Evolutionary conservation across 2,888 invertebrate genomes (phyloP).

Genomic region (Eledone cirrhosa): DNA sequence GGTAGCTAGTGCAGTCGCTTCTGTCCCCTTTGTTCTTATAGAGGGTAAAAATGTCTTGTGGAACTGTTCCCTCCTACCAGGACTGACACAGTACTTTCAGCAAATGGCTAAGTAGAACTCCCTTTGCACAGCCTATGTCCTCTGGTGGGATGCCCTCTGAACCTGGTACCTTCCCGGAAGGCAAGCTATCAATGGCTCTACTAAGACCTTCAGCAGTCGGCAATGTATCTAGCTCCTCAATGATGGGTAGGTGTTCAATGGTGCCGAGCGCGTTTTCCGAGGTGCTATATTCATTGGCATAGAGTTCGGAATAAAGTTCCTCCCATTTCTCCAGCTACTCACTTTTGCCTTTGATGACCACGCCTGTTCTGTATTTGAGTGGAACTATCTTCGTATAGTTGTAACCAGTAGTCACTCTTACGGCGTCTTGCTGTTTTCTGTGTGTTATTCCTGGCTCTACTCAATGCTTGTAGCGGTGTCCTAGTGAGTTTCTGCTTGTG

Average conservation of each 20-base stretch:
- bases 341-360: neutral
- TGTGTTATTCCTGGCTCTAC: no score
- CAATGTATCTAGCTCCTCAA: neutral
- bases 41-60: conserved; percentile 35
- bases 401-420: neutral
- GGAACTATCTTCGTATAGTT: neutral
- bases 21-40: conserved; percentile 42
- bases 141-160: no score
- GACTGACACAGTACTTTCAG: no score
- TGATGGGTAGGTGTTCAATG: neutral
- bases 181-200: neutral
- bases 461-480: neutral
- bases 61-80: no score
- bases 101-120: no score
- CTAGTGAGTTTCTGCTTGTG: neutral
- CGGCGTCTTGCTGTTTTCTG: neutral
- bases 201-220: neutral
- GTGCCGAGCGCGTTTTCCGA: neutral
- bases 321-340: conserved; percentile 33
- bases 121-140: no score
- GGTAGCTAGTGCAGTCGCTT: conserved; percentile 39
- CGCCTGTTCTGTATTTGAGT: no score
- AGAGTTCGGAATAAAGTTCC: neutral
- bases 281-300: neutral
- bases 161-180: neutral